Evolutionary conservation across 2,888 invertebrate species (phyloP).

Genomic region (Fabriciana adippe): DNA sequence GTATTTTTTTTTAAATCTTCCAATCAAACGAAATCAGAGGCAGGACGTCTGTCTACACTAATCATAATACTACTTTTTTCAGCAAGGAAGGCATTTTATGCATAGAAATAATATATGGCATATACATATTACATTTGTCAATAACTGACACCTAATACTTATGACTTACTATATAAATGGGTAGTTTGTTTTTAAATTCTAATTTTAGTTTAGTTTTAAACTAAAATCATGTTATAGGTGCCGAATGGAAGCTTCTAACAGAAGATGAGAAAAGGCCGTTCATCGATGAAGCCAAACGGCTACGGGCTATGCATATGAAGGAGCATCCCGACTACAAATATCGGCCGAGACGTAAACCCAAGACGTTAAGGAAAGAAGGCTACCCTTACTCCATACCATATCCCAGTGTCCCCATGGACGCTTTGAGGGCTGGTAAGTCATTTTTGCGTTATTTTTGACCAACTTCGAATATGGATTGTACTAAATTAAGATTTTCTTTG

Average conservation of each 20-base stretch:
- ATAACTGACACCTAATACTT: no score
- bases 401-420: constrained; percentile 95
- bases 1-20: no score
- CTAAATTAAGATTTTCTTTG: no score
- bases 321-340: constrained; percentile 98
- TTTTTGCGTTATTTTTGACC: neutral
- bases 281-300: constrained; percentile 97
- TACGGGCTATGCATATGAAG: constrained; percentile 97
- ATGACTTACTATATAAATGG: no score
- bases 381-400: constrained; percentile 96
- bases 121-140: no score
- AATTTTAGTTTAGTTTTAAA: neutral
- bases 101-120: no score
- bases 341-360: constrained; percentile 93
- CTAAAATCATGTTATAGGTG: constrained; percentile 81
- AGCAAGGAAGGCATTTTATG: no score
- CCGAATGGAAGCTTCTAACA: constrained; percentile 97
- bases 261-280: constrained; percentile 98
- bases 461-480: no score
- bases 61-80: no score
- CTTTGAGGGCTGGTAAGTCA: constrained; percentile 90
- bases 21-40: no score
- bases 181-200: neutral
- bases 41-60: no score
- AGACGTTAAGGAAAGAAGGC: constrained; percentile 93